phyloP scores from a whole-genome alignment of 2,888 invertebrate genomes.

The Lacanobia oleracea region DNA sequence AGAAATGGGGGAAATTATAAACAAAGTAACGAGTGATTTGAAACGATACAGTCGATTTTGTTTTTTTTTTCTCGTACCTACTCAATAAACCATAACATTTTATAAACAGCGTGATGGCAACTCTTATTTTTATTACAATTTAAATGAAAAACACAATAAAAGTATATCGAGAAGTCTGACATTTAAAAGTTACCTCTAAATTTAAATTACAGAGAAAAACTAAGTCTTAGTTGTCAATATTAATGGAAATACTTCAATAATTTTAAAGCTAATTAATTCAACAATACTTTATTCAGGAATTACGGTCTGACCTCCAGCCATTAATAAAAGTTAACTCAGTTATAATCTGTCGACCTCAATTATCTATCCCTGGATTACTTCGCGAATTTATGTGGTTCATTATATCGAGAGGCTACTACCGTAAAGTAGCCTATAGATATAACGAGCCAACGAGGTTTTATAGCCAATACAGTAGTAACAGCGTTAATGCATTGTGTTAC shows the following conservation, averaged over 20 bases:
- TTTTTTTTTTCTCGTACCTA: not conserved
- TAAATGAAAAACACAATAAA: not conserved
- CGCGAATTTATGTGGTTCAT: slow-evolving; percentile 3
- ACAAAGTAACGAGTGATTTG: slow-evolving; percentile 6
- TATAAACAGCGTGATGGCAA: too few species aligned
- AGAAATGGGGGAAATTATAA: slow-evolving; percentile 34
- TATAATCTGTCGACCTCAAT: slow-evolving; percentile 21
- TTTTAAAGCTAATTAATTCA: slow-evolving; percentile 10
- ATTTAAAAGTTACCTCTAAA: not conserved
- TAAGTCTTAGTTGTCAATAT: not conserved
- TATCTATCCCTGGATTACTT: slow-evolving; percentile 5
- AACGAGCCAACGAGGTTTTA: slow-evolving; percentile 49
- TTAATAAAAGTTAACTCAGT: slow-evolving; percentile 20
- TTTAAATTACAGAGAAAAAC: not conserved
- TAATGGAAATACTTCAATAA: not conserved
- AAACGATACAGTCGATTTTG: not conserved
- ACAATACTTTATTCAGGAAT: slow-evolving; percentile 8
- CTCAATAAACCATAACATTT: not conserved
- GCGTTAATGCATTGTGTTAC: slow-evolving; percentile 29
- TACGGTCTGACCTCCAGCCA: not conserved
- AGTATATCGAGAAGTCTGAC: not conserved
- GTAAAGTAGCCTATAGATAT: slow-evolving; percentile 6
- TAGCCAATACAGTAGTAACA: slow-evolving; percentile 30
- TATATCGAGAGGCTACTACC: not conserved
- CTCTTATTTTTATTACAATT: not conserved